Conservation (phyloP, 2,888 invertebrate genomes). For the Vanessa cardui region DNA sequence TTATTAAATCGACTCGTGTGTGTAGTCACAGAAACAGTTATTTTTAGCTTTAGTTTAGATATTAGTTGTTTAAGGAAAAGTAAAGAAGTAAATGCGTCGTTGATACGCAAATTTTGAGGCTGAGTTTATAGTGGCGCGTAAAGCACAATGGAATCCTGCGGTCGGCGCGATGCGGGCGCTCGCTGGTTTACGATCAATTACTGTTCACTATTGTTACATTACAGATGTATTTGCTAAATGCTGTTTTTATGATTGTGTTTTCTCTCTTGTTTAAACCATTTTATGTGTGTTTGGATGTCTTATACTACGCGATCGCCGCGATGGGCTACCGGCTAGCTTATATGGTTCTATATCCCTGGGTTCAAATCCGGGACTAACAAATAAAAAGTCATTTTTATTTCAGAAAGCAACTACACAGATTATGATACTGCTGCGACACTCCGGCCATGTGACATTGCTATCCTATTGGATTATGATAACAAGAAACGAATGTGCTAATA, state of each 20-base stretch:
- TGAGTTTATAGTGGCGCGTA: conserved; percentile 58
- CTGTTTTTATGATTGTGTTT: conserved; percentile 40
- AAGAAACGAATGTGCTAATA: too few species aligned
- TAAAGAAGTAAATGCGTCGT: conserved; percentile 53
- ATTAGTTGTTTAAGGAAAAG: conserved; percentile 17
- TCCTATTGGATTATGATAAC: too few species aligned
- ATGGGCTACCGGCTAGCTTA: too few species aligned
- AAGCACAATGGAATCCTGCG: conserved; percentile 58
- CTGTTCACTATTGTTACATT: conserved; percentile 53
- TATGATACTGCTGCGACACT: too few species aligned
- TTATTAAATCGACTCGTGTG: too few species aligned
- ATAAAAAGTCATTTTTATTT: too few species aligned
- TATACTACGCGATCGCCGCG: background rate
- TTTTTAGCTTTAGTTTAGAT: background rate
- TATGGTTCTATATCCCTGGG: too few species aligned
- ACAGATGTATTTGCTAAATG: conserved; percentile 55
- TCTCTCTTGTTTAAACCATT: conserved; percentile 19
- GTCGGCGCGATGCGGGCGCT: conserved; percentile 64
- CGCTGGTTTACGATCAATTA: conserved; percentile 60
- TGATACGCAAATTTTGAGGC: conserved; percentile 61
- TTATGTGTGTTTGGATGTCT: background rate
- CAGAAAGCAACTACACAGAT: too few species aligned
- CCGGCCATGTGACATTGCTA: too few species aligned
- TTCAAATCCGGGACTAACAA: too few species aligned
- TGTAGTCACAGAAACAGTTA: too few species aligned